These are phyloP conservation scores for Mystacides longicornis DNA, from an alignment of 2,888 invertebrate species.

Conservation along the genomic window DNA sequence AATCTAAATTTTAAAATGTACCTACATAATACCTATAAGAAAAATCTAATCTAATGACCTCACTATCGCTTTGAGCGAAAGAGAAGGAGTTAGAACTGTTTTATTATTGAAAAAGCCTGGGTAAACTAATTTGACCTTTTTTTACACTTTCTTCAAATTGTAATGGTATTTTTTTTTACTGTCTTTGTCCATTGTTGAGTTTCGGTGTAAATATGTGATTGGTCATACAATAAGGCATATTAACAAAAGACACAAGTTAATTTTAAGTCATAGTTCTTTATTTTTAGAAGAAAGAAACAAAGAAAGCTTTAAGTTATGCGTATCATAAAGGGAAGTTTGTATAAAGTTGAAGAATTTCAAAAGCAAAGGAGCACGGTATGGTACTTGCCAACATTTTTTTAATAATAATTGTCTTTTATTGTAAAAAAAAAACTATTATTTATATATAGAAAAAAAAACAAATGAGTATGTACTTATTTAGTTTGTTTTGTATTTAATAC, in stretches of 20 bases:
- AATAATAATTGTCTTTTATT: not conserved
- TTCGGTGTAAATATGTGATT: too few species aligned
- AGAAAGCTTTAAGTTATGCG: constrained; percentile 26
- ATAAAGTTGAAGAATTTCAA: constrained; percentile 11
- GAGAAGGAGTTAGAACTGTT: too few species aligned
- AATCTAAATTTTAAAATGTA: too few species aligned
- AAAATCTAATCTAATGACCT: too few species aligned
- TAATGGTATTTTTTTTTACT: too few species aligned
- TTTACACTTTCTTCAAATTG: too few species aligned
- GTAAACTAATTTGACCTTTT: too few species aligned
- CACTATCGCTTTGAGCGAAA: too few species aligned
- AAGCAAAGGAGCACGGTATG: constrained; percentile 24
- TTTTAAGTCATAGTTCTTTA: not conserved
- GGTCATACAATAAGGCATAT: too few species aligned
- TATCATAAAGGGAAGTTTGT: constrained; percentile 21
- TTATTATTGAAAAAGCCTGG: too few species aligned
- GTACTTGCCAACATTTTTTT: constrained; percentile 26
- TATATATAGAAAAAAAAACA: not conserved
- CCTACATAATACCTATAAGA: too few species aligned
- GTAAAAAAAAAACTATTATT: not conserved
- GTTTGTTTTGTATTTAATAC: not conserved
- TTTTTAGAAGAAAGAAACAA: constrained; percentile 17
- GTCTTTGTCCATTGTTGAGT: too few species aligned
- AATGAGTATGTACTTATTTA: not conserved
- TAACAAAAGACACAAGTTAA: not conserved